Base-by-base conservation (phyloP, 2,888 invertebrate species). In the Sepioteuthis lessoniana region DNA sequence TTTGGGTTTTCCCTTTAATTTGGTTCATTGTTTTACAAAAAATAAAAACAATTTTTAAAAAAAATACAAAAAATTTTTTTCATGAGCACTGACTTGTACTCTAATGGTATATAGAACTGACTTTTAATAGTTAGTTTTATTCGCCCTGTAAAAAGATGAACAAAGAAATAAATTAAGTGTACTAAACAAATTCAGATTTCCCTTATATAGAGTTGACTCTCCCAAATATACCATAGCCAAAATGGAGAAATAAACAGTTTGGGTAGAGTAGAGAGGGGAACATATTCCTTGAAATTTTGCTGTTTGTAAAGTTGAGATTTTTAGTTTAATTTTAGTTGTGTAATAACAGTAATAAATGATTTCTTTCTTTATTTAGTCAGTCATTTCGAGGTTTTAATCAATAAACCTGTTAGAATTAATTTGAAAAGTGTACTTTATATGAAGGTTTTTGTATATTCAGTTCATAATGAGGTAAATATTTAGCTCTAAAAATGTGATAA, bases 21-120 rank as follows among this genome's bases (percentile, higher is more conserved):
- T 76, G 76, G 76, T 76, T 76, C 76, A 76, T 76, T 76, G 76
- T 76, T 76, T 76, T 76, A 76, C 76, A 19, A 76, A 76, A 76
- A n/a, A 76, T 76, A 76, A 76, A 76, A n/a, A n/a, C 76, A 76
- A 35, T 55, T 25, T 16, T n/a, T n/a, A 76, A 76, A 55, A 55
- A 55, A 55, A 55, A 55, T 25, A 55, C 21, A 25, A 42, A 42
- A 55, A 55, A 55, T 25, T 1, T 16, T 76, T 76, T 76, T 35
- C 76, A 76, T 76, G 76, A 76, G 76, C 76, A 76, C n/a, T 76
- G 76, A 76, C 76, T 76, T 35, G 76, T n/a, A n/a, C 16, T 76
- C 16, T 35, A 13, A 28, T 5, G 76, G 76, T 35, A 76, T 16
- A 10, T 76, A 35, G 76, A 76, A 13, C 76, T 35, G 76, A 13